A percentile compares a stretch with the other conserved stretches of the same genome.
Conservation (phyloP, 2,797 vertebrate species). For the Galaxias olidus region DNA sequence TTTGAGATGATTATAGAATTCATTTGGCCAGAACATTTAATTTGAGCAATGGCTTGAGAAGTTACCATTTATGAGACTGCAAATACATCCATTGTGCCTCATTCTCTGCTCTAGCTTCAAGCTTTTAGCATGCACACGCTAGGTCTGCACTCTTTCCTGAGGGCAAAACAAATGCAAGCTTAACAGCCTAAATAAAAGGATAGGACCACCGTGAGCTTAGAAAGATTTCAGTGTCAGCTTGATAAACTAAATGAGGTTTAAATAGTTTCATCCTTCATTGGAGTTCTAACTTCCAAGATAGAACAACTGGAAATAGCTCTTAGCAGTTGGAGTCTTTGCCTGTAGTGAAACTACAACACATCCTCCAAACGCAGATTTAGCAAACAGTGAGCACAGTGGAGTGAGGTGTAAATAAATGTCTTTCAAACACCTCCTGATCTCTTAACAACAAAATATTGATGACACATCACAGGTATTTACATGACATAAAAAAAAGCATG, state of each 20-base stretch:
- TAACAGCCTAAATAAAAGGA: conserved; percentile 36
- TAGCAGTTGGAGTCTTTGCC: conserved; percentile 22
- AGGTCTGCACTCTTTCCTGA: conserved; percentile 12
- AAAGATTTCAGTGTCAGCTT: conserved; percentile 60
- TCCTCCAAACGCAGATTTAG: conserved; percentile 56
- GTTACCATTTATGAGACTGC: conserved; percentile 5
- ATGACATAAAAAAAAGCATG: conserved; percentile 66
- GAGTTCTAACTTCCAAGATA: conserved; percentile 53
- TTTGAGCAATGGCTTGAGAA: conserved; percentile 11
- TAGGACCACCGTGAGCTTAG: conserved; percentile 35
- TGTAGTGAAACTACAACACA: conserved; percentile 48
- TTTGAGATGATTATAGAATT: conserved; percentile 35
- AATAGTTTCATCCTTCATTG: conserved; percentile 61
- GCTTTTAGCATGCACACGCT: neutral
- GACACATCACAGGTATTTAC: conserved; percentile 64
- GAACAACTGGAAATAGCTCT: conserved; percentile 43
- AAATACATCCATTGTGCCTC: conserved; percentile 28
- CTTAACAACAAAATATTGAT: conserved; percentile 59
- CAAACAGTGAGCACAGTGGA: conserved; percentile 57
- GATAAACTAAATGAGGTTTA: conserved; percentile 37
- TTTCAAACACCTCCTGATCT: conserved; percentile 51
- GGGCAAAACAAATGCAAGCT: conserved; percentile 26
- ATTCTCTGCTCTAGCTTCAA: conserved; percentile 10
- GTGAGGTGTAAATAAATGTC: conserved; percentile 61
- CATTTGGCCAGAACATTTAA: conserved; percentile 17